phyloP scores from a whole-genome alignment of 2,797 vertebrate genomes.

The Phrynocephalus guinanensis region DNA sequence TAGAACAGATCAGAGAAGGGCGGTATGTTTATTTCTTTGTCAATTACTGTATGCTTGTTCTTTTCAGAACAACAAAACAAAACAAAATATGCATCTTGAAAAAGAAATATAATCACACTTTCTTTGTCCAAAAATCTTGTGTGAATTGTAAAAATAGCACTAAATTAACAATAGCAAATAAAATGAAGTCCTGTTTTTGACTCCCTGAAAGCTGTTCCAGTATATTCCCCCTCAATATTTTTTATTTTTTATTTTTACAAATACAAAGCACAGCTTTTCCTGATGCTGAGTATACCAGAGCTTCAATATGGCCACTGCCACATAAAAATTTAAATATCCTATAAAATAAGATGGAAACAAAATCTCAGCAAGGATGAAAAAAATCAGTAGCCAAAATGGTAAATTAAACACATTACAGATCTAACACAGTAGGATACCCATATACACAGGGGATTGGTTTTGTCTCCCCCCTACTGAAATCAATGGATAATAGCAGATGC shows the following conservation, averaged over 20 bases:
- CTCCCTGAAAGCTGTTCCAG: not conserved
- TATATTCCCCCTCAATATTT: not conserved
- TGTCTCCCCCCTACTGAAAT: too few relatives aligned
- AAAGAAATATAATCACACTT: not conserved
- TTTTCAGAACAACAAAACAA: not conserved
- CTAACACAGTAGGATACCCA: not conserved
- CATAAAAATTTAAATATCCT: not conserved
- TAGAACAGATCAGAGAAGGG: not conserved
- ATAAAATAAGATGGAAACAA: not conserved
- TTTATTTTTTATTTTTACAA: not conserved
- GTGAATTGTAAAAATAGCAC: not conserved
- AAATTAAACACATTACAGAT: not conserved
- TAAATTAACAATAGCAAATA: not conserved
- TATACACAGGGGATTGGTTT: too few relatives aligned
- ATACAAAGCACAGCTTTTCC: too few relatives aligned
- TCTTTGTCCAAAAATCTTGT: conserved; percentile 13
- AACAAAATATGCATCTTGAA: too few relatives aligned
- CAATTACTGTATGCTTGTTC: not conserved
- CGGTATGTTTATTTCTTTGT: not conserved
- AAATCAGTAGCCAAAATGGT: not conserved
- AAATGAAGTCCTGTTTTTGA: conserved; percentile 1
- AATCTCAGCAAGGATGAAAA: not conserved
- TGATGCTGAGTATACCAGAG: not conserved
- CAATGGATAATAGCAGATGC: too few relatives aligned
- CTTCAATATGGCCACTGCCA: not conserved